A percentile compares a stretch with the other conserved stretches of the same genome.
Conservation (phyloP, 64 coral and sea anemone species). For the Acropora yongei region DNA sequence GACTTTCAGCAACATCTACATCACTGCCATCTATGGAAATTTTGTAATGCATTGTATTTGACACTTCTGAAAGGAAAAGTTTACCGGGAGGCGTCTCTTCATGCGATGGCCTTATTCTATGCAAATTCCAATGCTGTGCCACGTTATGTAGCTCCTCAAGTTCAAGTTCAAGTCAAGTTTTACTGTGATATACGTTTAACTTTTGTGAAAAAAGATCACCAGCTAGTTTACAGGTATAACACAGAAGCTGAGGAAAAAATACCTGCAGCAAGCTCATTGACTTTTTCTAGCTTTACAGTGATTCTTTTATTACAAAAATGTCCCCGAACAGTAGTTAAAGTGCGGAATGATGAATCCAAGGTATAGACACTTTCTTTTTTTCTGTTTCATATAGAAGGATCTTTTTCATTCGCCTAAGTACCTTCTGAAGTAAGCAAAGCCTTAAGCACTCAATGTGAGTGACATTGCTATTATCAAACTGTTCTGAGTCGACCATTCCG, state of each 20-base stretch:
- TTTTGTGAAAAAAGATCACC: too few relatives aligned
- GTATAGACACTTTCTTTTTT: too few relatives aligned
- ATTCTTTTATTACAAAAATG: too few relatives aligned
- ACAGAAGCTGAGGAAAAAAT: too few relatives aligned
- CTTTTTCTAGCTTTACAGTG: too few relatives aligned
- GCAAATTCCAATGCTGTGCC: constrained; percentile 55
- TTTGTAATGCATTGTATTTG: constrained; percentile 38
- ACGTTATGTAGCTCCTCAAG: constrained; percentile 33
- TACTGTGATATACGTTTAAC: too few relatives aligned
- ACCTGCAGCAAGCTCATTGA: too few relatives aligned
- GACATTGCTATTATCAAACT: constrained; percentile 39
- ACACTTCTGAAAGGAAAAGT: constrained; percentile 33
- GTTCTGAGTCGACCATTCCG: constrained; percentile 13
- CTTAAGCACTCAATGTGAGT: constrained; percentile 48
- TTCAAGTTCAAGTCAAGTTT: not conserved
- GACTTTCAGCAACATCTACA: constrained; percentile 41
- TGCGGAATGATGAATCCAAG: too few relatives aligned
- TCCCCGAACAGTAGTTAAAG: too few relatives aligned
- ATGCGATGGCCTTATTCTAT: constrained; percentile 48
- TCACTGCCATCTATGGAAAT: constrained; percentile 26
- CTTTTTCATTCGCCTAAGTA: too few relatives aligned
- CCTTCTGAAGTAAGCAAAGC: constrained; percentile 23
- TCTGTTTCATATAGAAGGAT: too few relatives aligned
- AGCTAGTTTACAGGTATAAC: too few relatives aligned
- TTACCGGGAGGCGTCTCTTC: constrained; percentile 26